Evolutionary conservation across 2,888 invertebrate species (phyloP), one percentile per base, ranked within the genome.

Genomic region (Andrena minutula): DNA sequence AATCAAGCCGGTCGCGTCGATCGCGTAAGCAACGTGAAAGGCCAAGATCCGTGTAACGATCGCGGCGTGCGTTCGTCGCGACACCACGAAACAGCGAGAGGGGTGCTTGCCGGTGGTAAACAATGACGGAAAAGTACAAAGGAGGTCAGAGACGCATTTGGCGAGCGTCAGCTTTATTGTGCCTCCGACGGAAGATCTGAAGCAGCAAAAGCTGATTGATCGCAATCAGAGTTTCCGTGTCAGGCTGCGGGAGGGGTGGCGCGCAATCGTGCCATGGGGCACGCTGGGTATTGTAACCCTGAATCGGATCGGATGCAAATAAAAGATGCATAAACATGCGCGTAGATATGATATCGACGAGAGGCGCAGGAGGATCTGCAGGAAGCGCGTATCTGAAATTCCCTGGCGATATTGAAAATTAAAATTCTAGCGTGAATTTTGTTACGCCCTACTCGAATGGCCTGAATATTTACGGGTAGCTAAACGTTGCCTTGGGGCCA

Each of bases 101-200:
- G 83, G 68, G 49, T 63, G 77, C 56, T 53, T 64, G 35, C 71
- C 49, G 51, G 26, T 56, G 61, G 65, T 69, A 84, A 71, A 72
- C 77, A 81, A 82, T 78, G 70, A 86, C 60, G 56, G 81, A 80
- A 41, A 79, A 47, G 63, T 12, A 75, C 61, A 68, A 80, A 75
- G 66, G 66, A 79, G 83, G 78, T 85, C 86, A 65, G 70, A 71
- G 77, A 69, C 79, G 79, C 73, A 61, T 87, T 83, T 68, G 86
- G 71, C 88, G 77, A 74, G 85, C 86, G 80, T 83, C 88, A 74
- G 74, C 86, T 82, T 86, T 81, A 84, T 83, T 86, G 84, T 81
- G 79, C 70, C 75, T 53, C 77, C 79, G 32, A 58, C 72, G 63
- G 76, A 73, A 77, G 78, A 75, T 86, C 81, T 77, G 81, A 77